Evolutionary conservation across 2,888 invertebrate genomes (phyloP), one percentile per base, ranked within the genome.

Genomic region (Tetragnatha montana): DNA sequence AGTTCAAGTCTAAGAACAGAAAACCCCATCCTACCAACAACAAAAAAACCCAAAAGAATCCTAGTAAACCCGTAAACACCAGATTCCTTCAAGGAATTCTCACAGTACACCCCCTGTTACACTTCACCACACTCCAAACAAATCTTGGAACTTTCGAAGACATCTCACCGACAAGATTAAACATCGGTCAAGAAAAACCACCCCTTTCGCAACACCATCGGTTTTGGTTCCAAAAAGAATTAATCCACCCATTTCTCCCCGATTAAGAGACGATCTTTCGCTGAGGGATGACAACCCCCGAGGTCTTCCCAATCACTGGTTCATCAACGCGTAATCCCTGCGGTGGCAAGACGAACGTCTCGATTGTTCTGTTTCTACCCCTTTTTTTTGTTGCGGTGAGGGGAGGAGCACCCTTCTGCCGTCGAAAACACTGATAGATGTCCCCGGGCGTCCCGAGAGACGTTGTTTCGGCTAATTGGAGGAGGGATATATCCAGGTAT

Each of bases 281-380:
- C 10, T 47, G 74, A 50, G 8, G 73, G 22, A 74, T 49, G 60
- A 84, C 80, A 86, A 35, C 75, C 69, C 75, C 10, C 51, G 87
- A 75, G 81, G 51, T 35, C 78, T 60, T 74, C 70, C 75, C 81
- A 81, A 81, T 81, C 85, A 35, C 79, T 70, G 85, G 70, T 85
- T 79, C 75, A 75, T 87, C 81, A 81, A 81, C 87, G 81, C 87
- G 75, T 87, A 87, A 87, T 87, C 87, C 87, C 87, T 49, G 50
- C 68, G 71, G 75, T 75, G 49, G 76, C 69, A n/a, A 81, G 35
- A 80, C 86, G 79, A 80, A 86, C 73, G 60, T 86, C 79, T 79
- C 73, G 86, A 86, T 86, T 60, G 80, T 35, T 73, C 74, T 60
- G 35, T 60, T 60, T 60, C n/a, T 35, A 68, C 47, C 69, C 60